phyloP scores from a whole-genome alignment of 1,140 invertebrate genomes.

The Archivesica marissinica region DNA sequence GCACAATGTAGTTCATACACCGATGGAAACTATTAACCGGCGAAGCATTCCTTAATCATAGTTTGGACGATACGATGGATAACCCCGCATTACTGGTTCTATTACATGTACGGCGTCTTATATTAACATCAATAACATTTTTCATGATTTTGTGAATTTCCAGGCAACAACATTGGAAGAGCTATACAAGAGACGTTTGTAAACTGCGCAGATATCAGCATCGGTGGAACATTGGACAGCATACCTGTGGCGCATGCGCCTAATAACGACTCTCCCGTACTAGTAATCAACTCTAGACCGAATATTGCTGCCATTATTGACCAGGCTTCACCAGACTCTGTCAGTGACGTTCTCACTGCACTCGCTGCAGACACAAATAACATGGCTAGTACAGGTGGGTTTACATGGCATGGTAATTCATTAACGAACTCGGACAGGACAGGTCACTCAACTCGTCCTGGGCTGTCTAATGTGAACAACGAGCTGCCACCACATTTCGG shows the following conservation, averaged over 20 bases:
- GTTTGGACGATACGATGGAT: too few species aligned
- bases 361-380: not conserved
- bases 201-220: constrained; percentile 59
- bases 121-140: too few species aligned
- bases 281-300: not conserved
- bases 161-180: constrained; percentile 44
- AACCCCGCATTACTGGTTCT: too few species aligned
- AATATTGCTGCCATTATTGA: not conserved
- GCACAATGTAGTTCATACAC: too few species aligned
- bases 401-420: not conserved
- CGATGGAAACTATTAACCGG: too few species aligned
- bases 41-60: too few species aligned
- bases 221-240: constrained; percentile 6
- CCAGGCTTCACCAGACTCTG: not conserved
- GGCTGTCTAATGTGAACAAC: not conserved
- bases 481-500: too few species aligned
- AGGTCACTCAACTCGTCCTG: not conserved
- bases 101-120: too few species aligned
- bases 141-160: constrained; percentile 13
- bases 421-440: not conserved
- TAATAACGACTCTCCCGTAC: not conserved
- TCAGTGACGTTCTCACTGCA: not conserved
- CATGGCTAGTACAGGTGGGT: not conserved
- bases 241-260: not conserved
- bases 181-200: constrained; percentile 56